A percentile compares a stretch with the other conserved stretches of the same genome.
Evolutionary conservation across 2,113 vertebrate species (phyloP).

Genomic region (Esox niger): DNA sequence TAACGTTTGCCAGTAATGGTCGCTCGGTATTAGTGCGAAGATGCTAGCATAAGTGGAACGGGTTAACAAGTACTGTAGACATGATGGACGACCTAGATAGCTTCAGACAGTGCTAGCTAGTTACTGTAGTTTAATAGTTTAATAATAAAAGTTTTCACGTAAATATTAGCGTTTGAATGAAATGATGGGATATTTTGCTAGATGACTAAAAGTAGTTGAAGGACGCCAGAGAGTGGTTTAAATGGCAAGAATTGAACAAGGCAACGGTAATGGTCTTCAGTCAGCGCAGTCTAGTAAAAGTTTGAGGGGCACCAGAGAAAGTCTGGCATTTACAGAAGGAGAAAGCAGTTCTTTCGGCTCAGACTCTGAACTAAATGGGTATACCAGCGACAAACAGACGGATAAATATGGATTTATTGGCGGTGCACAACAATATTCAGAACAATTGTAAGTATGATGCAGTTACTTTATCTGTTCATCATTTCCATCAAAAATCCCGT

Average conservation of each 20-base stretch:
- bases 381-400: slow-evolving; percentile 71
- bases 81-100: too few species aligned
- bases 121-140: too few species aligned
- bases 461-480: background rate
- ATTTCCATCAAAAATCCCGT: background rate
- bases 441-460: slow-evolving; percentile 67
- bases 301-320: slow-evolving; percentile 67
- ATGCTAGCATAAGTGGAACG: too few species aligned
- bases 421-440: slow-evolving; percentile 77
- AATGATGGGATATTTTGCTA: too few species aligned
- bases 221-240: slow-evolving; percentile 10
- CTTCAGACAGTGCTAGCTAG: too few species aligned
- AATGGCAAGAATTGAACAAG: slow-evolving; percentile 61
- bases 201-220: too few species aligned
- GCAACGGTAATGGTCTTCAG: slow-evolving; percentile 76
- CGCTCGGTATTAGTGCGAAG: too few species aligned
- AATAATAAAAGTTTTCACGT: too few species aligned
- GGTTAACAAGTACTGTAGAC: too few species aligned
- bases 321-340: slow-evolving; percentile 61
- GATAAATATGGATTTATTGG: slow-evolving; percentile 92
- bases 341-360: slow-evolving; percentile 68
- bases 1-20: too few species aligned
- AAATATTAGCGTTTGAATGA: too few species aligned
- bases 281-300: slow-evolving; percentile 51
- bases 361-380: slow-evolving; percentile 75